These are phyloP conservation scores for Resseliella maxima DNA, from an alignment of 2,888 invertebrate genomes.

Conservation along the genomic window DNA sequence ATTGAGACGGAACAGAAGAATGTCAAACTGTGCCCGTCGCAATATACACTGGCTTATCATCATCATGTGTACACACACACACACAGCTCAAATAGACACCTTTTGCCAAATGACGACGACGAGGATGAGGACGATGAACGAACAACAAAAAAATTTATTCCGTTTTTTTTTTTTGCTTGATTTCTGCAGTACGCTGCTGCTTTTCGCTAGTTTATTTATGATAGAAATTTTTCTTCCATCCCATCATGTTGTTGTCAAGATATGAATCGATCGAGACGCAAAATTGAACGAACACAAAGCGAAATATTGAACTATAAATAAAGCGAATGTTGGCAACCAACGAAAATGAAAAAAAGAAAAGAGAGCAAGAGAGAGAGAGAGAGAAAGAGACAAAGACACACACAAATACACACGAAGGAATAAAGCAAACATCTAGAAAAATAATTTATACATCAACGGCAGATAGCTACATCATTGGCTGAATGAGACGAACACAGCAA, in stretches of 20 bases:
- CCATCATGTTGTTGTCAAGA: constrained; percentile 39
- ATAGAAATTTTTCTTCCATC: constrained; percentile 11
- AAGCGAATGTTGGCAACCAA: background rate
- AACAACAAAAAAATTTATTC: background rate
- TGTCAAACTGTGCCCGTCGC: constrained; percentile 9
- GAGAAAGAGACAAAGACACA: background rate
- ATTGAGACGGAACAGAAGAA: background rate
- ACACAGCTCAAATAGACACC: background rate
- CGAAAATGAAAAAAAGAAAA: background rate
- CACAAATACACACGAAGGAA: background rate
- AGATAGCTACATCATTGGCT: constrained; percentile 35
- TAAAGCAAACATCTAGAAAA: constrained; percentile 33
- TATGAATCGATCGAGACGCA: constrained; percentile 17
- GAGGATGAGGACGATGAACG: no score
- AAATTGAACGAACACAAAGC: constrained; percentile 30
- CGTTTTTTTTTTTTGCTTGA: background rate
- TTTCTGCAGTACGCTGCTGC: background rate
- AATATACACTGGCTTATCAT: background rate
- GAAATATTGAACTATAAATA: constrained; percentile 48
- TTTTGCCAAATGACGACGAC: constrained; percentile 30
- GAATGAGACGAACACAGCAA: background rate
- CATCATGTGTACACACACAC: no score
- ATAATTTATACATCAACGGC: constrained; percentile 43
- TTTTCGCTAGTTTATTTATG: constrained; percentile 24
- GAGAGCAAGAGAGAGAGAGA: background rate